A percentile compares a stretch with the other conserved stretches of the same genome.
Conservation (phyloP, 2,113 vertebrate genomes). For the Epinephelus lanceolatus region DNA sequence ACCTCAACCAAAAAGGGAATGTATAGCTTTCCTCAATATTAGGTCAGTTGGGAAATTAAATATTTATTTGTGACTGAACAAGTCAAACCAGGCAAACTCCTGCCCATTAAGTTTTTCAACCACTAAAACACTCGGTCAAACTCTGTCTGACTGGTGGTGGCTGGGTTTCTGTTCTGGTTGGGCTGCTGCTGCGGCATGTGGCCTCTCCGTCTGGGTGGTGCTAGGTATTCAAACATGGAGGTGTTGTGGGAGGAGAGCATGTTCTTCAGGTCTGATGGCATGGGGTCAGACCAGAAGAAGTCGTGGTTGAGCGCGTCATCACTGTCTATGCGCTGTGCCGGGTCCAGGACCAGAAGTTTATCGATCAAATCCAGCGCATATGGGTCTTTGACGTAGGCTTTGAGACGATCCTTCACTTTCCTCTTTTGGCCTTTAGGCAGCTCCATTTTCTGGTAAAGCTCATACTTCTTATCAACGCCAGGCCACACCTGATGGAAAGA, state of each 20-base stretch:
- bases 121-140: constrained; percentile 93
- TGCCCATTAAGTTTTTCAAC: not conserved
- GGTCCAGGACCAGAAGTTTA: constrained; percentile 96
- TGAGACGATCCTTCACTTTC: constrained; percentile 97
- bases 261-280: constrained; percentile 98
- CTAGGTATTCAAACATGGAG: constrained; percentile 99
- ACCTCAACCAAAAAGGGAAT: not conserved
- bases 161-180: constrained; percentile 94
- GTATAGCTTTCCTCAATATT: not conserved
- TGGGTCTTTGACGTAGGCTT: constrained; percentile 97
- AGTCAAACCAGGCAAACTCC: not conserved
- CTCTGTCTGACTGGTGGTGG: constrained; percentile 95
- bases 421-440: constrained; percentile 97
- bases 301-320: constrained; percentile 97
- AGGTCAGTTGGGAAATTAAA: not conserved
- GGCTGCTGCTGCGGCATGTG: constrained; percentile 96
- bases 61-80: not conserved
- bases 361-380: constrained; percentile 96
- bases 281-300: constrained; percentile 99
- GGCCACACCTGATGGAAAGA: constrained; percentile 90
- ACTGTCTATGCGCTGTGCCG: constrained; percentile 92
- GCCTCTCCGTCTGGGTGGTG: constrained; percentile 91
- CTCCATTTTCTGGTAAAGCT: constrained; percentile 97
- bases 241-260: constrained; percentile 99
- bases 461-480: constrained; percentile 93